Conservation (phyloP, 2,797 vertebrate genomes). For the Enteromius trimaculatus region DNA sequence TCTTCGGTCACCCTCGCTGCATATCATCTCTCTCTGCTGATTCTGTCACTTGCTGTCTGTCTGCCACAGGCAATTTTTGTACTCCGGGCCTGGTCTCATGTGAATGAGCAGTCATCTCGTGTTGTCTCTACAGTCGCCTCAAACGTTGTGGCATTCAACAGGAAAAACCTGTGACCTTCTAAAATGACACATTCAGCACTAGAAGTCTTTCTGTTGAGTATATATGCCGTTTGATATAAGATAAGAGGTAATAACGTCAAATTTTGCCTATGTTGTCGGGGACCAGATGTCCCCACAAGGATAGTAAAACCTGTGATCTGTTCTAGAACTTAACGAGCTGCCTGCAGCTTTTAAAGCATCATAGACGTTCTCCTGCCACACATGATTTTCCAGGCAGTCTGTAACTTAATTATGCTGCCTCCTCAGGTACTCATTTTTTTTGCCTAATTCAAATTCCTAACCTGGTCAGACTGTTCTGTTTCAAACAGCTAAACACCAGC, state of each 20-base stretch:
- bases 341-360: conserved; percentile 16
- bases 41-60: conserved; percentile 64
- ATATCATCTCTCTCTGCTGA: conserved; percentile 67
- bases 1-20: conserved; percentile 65
- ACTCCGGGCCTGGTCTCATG: conserved; percentile 44
- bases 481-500: not conserved
- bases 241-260: not conserved
- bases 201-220: conserved; percentile 22
- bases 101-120: conserved; percentile 47
- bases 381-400: conserved; percentile 1
- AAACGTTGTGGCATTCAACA: conserved; percentile 11
- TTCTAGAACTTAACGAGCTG: not conserved
- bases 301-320: conserved; percentile 19
- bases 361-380: not conserved
- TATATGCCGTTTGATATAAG: conserved; percentile 9
- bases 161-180: conserved; percentile 46
- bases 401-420: conserved; percentile 10
- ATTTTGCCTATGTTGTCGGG: not conserved
- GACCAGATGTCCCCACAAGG: not conserved
- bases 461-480: not conserved
- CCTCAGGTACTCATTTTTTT: not conserved
- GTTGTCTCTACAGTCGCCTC: conserved; percentile 40
- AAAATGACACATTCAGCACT: conserved; percentile 39
- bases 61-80: conserved; percentile 60
- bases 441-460: not conserved